phyloP scores from a whole-genome alignment of 2,113 vertebrate species.

The Casuarius casuarius region DNA sequence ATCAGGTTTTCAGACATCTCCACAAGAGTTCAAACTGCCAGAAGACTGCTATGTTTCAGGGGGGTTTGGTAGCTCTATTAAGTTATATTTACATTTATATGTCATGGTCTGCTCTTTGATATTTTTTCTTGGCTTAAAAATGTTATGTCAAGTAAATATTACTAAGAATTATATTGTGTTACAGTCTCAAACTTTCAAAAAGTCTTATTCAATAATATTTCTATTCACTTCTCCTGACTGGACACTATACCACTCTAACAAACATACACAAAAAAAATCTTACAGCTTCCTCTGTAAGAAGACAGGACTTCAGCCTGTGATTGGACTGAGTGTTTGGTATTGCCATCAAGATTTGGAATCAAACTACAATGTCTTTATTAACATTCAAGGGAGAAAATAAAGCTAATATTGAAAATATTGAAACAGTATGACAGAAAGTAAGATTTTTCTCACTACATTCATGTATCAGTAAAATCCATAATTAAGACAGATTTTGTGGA shows the following conservation, averaged over 20 bases:
- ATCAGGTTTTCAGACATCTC: neutral
- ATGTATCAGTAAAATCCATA: neutral
- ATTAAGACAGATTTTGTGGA: neutral
- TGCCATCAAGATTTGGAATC: neutral
- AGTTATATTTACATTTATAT: neutral
- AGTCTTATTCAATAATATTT: neutral
- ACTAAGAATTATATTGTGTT: neutral
- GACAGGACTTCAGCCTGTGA: accelerated
- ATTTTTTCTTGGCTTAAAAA: neutral
- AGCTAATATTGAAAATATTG: neutral
- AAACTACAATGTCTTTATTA: neutral
- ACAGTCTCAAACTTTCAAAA: neutral
- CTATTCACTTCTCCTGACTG: neutral
- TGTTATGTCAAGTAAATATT: neutral
- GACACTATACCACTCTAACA: no score
- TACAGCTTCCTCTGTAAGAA: neutral
- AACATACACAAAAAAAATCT: neutral
- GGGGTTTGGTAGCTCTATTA: neutral
- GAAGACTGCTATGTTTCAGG: neutral
- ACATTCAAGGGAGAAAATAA: neutral
- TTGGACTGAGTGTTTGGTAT: neutral
- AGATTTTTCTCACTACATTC: neutral
- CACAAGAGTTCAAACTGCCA: neutral
- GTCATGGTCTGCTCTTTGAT: neutral
- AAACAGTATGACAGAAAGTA: neutral